A percentile compares a stretch with the other conserved stretches of the same genome.
Evolutionary conservation across 2,888 invertebrate species (phyloP).

Genomic region (Euzetes globulus): DNA sequence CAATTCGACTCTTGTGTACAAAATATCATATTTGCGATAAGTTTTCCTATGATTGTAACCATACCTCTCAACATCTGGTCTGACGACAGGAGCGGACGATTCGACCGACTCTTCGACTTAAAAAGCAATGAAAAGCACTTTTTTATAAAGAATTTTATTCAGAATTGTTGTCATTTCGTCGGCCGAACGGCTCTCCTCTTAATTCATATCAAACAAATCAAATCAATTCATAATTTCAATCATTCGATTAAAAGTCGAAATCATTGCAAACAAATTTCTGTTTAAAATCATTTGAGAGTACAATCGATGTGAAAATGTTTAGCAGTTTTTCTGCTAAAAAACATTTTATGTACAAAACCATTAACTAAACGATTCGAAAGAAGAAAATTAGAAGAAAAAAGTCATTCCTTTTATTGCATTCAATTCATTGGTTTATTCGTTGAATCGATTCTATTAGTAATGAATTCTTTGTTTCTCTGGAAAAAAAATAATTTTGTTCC

Average conservation of each 20-base stretch:
- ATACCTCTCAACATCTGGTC: conserved; percentile 25
- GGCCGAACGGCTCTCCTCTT: background rate
- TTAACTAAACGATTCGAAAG: background rate
- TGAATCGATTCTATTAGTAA: background rate
- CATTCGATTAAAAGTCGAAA: background rate
- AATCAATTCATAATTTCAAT: background rate
- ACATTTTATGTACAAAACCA: conserved; percentile 10
- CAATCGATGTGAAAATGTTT: conserved; percentile 12
- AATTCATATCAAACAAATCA: conserved; percentile 7
- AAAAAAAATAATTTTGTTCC: background rate
- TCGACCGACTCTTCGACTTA: background rate
- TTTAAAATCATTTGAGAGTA: conserved; percentile 13
- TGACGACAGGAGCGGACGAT: background rate
- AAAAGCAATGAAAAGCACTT: background rate
- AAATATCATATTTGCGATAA: conserved; percentile 17
- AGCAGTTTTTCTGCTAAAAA: background rate
- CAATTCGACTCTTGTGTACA: conserved; percentile 16
- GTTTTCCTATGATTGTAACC: conserved; percentile 20
- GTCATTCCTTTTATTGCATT: conserved; percentile 9
- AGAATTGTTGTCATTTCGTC: background rate
- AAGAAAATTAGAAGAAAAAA: background rate
- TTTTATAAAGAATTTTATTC: no score
- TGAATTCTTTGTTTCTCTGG: background rate
- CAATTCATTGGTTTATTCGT: background rate
- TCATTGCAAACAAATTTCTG: background rate